These are phyloP conservation scores for Synergus japonicus DNA, from an alignment of 2,888 invertebrate genomes.

Conservation along the genomic window DNA sequence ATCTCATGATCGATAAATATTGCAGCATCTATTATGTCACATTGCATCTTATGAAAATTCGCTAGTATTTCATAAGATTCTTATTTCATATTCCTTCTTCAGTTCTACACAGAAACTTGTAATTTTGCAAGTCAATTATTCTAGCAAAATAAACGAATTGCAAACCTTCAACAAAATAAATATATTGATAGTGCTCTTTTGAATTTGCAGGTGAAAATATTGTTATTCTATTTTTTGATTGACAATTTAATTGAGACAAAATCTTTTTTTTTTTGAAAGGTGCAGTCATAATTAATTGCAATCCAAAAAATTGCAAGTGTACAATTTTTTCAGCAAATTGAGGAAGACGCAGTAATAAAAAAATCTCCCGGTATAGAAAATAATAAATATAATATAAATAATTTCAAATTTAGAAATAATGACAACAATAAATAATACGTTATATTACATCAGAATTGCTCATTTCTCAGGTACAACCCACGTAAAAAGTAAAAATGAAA, in stretches of 20 bases:
- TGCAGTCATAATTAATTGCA: too few species aligned
- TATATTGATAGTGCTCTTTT: too few species aligned
- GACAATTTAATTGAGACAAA: too few species aligned
- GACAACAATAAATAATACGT: background rate
- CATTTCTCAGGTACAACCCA: background rate
- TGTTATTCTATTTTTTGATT: background rate
- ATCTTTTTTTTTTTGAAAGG: too few species aligned
- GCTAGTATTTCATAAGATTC: background rate
- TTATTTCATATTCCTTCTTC: too few species aligned
- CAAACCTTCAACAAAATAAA: too few species aligned
- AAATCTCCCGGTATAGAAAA: background rate
- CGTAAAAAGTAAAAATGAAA: background rate
- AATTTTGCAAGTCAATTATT: too few species aligned
- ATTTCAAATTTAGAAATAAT: background rate
- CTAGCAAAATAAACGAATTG: too few species aligned
- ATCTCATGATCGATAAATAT: slow-evolving; percentile 2
- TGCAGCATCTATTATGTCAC: background rate
- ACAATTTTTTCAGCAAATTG: too few species aligned
- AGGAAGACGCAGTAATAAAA: background rate
- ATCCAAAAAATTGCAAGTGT: too few species aligned
- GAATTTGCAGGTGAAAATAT: background rate
- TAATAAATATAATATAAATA: too few species aligned
- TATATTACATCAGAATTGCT: background rate
- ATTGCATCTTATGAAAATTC: slow-evolving; percentile 6
- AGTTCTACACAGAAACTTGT: too few species aligned